Evolutionary conservation across 2,797 vertebrate species (phyloP), one percentile per base, ranked within the genome.

Genomic region (Enteromius treurensis): DNA sequence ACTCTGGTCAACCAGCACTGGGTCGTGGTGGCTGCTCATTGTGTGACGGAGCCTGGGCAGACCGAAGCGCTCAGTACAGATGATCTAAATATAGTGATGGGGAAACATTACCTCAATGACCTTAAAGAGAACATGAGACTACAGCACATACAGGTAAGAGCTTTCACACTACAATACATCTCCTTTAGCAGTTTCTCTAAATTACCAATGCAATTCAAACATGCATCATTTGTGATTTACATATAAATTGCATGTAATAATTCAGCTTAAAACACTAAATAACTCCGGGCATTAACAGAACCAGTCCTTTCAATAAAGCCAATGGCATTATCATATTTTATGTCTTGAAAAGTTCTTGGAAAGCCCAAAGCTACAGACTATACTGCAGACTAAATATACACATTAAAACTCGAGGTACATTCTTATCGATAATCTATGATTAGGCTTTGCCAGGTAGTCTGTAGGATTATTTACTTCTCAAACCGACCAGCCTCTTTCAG

Each of bases 11-110:
- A 93, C 0, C 96, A 96, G 88, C 95, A 94, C 69, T 95, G 95
- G 0, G 93, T 97, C 78, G 94, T 97, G 87, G 96, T 96, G 86
- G 95, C 97, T 13, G 96, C 97, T 45, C 96, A 96, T 89, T 98
- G 97, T 0, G 96, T 98, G 84, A 93, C 94, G 0, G 93, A 95
- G 85, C 90, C 95, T 86, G 95, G 95, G 82, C 95, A 92, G 88
- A 91, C 89, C 85, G 91, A 88, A 0, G 87, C 94, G 26, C 90
- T 96, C 74, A 94, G 93, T 88, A 87, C 94, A 17, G 93, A 93
- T 3, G 94, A 96, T 81, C 93, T 97, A 84, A 97, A 95, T 88
- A 95, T 98, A 19, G 92, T 95, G 75, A 86, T 96, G 87, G 96
- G 95, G 17, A 93, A 93, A 79, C 93, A 95, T 90, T 90, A 95